These are phyloP conservation scores for Drosophila cardini DNA, from an alignment of 1,140 invertebrate species.

Conservation along the genomic window DNA sequence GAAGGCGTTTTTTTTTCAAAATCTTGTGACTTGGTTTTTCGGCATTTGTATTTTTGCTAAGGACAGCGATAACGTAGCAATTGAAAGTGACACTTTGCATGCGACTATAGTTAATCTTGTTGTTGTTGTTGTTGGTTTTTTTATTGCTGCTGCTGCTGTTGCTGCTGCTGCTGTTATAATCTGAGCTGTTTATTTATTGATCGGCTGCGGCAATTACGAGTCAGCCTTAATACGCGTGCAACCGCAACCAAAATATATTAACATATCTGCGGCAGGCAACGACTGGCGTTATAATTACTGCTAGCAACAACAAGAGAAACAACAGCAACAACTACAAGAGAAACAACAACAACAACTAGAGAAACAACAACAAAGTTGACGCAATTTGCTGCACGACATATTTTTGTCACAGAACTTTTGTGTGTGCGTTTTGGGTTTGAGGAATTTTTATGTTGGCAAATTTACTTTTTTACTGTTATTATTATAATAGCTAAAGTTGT, in stretches of 20 bases:
- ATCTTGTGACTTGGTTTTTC: constrained; percentile 39
- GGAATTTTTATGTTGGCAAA: constrained; percentile 72
- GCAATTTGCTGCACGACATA: constrained; percentile 67
- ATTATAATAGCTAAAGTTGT: constrained; percentile 4
- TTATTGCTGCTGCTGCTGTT: neutral
- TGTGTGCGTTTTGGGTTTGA: constrained; percentile 22
- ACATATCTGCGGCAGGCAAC: constrained; percentile 69
- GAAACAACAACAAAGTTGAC: constrained; percentile 42
- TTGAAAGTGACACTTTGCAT: constrained; percentile 73
- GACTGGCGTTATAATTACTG: constrained; percentile 73
- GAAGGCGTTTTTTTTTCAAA: constrained; percentile 55
- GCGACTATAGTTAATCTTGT: constrained; percentile 10
- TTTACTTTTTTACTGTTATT: constrained; percentile 13
- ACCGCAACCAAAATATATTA: constrained; percentile 56
- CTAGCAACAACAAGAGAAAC: constrained; percentile 52
- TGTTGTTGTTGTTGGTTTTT: constrained; percentile 3
- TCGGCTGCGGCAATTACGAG: constrained; percentile 66
- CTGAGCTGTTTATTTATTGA: constrained; percentile 76
- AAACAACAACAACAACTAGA: constrained; percentile 27
- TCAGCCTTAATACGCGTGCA: constrained; percentile 37
- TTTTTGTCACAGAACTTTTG: constrained; percentile 64
- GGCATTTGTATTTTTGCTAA: constrained; percentile 36
- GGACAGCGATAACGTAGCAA: constrained; percentile 54
- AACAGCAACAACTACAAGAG: no score
- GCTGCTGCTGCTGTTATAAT: constrained; percentile 32